phyloP scores from a whole-genome alignment of 1,140 invertebrate genomes.

The Drosophila repleta region DNA sequence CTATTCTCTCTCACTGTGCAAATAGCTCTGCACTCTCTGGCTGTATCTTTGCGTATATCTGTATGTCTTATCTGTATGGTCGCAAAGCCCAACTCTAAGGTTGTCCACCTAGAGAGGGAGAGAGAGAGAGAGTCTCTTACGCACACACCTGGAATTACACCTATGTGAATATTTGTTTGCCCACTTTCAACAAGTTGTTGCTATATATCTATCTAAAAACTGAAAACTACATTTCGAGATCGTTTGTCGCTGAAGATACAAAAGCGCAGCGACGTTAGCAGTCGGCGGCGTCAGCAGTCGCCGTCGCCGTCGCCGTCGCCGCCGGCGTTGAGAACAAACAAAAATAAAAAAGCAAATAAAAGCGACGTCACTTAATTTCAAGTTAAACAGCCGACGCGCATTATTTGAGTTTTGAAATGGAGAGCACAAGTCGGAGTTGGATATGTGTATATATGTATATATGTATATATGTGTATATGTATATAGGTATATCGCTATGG shows the following conservation, averaged over 20 bases:
- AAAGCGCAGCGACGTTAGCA: slow-evolving; percentile 49
- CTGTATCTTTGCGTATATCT: neutral
- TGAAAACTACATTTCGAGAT: slow-evolving; percentile 48
- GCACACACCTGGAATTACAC: slow-evolving; percentile 4
- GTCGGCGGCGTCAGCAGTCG: neutral
- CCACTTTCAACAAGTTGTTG: slow-evolving; percentile 64
- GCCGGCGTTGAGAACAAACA: slow-evolving; percentile 69
- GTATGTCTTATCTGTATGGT: slow-evolving; percentile 11
- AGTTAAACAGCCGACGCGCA: slow-evolving; percentile 80
- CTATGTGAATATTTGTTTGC: slow-evolving; percentile 64
- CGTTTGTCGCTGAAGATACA: slow-evolving; percentile 32
- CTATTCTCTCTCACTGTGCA: no score
- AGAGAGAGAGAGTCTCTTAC: neutral
- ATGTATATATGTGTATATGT: neutral
- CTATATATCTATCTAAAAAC: slow-evolving; percentile 53
- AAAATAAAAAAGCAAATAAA: slow-evolving; percentile 77
- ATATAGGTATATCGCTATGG: slow-evolving; percentile 8
- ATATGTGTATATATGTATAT: neutral
- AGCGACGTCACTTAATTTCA: slow-evolving; percentile 73
- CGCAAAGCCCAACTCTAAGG: slow-evolving; percentile 8
- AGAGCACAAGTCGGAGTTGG: slow-evolving; percentile 69
- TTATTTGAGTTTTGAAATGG: slow-evolving; percentile 81
- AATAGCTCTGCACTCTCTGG: neutral
- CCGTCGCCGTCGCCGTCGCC: neutral
- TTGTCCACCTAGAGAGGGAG: slow-evolving; percentile 14